A percentile compares a stretch with the other conserved stretches of the same genome.
Conservation (phyloP, 2,888 invertebrate genomes). For the Epinotia ramella region DNA sequence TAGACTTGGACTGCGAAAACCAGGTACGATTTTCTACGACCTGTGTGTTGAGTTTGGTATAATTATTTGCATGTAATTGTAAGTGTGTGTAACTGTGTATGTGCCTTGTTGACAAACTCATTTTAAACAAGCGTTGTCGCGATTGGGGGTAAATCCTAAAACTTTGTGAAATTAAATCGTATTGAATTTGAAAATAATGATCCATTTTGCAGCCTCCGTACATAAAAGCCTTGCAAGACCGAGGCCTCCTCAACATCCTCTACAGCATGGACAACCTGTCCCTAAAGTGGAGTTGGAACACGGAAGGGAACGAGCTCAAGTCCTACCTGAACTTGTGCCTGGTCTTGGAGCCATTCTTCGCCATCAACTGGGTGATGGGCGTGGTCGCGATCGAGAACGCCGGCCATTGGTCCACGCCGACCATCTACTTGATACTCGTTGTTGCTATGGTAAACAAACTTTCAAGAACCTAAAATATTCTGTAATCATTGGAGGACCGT, state of each 20-base stretch:
- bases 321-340: slow-evolving; percentile 86
- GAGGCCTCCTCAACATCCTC: slow-evolving; percentile 69
- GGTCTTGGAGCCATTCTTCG: slow-evolving; percentile 89
- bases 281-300: slow-evolving; percentile 77
- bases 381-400: slow-evolving; percentile 90
- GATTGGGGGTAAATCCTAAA: too few species aligned
- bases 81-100: too few species aligned
- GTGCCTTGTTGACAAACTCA: too few species aligned
- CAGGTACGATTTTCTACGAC: slow-evolving; percentile 60
- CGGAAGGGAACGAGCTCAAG: slow-evolving; percentile 85
- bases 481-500: not conserved
- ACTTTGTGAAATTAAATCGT: too few species aligned
- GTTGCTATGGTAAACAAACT: slow-evolving; percentile 82
- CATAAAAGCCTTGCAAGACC: slow-evolving; percentile 66
- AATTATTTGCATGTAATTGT: too few species aligned
- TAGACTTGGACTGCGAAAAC: slow-evolving; percentile 63
- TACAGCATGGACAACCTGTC: slow-evolving; percentile 79
- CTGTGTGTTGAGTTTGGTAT: too few species aligned
- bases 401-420: slow-evolving; percentile 85
- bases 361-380: slow-evolving; percentile 90
- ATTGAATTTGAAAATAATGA: too few species aligned
- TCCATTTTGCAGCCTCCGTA: slow-evolving; percentile 50
- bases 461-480: not conserved
- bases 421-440: slow-evolving; percentile 84
- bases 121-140: too few species aligned